These are phyloP conservation scores for Lepus oiostolus DNA, from an alignment of 2,797 vertebrate species.

Conservation along the genomic window DNA sequence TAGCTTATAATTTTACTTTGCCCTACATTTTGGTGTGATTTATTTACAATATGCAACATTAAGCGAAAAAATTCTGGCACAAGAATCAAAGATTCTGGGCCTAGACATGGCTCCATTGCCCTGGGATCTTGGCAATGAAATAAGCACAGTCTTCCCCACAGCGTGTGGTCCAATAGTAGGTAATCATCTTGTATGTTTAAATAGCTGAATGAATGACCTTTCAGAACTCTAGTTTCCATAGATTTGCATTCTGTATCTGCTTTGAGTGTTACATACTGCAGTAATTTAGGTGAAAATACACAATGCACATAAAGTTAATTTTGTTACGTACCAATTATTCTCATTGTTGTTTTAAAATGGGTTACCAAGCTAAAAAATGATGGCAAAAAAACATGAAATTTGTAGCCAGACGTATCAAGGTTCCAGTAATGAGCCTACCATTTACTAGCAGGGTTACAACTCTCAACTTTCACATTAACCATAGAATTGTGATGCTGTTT, in stretches of 20 bases:
- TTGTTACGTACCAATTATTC: background rate
- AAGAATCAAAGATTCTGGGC: background rate
- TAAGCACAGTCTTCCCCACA: background rate
- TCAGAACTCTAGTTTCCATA: background rate
- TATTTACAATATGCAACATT: constrained; percentile 38
- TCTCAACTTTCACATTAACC: background rate
- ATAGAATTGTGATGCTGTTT: background rate
- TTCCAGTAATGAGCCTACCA: background rate
- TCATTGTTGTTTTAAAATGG: background rate
- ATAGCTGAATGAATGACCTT: background rate
- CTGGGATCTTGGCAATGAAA: constrained; percentile 29
- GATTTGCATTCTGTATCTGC: background rate
- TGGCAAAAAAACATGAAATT: background rate
- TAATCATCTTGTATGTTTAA: constrained; percentile 47
- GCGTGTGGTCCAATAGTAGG: background rate
- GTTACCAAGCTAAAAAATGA: background rate
- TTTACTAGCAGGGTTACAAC: background rate
- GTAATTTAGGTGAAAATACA: background rate
- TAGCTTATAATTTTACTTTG: constrained; percentile 34
- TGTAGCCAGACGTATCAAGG: background rate
- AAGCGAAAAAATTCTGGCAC: constrained; percentile 8
- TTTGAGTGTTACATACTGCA: background rate
- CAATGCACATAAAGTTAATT: background rate
- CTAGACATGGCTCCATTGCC: background rate
- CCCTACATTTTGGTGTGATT: constrained; percentile 51